Evolutionary conservation across 1,140 invertebrate genomes (phyloP), one percentile per base, ranked within the genome.

Genomic region (Nilaparvata lugens): DNA sequence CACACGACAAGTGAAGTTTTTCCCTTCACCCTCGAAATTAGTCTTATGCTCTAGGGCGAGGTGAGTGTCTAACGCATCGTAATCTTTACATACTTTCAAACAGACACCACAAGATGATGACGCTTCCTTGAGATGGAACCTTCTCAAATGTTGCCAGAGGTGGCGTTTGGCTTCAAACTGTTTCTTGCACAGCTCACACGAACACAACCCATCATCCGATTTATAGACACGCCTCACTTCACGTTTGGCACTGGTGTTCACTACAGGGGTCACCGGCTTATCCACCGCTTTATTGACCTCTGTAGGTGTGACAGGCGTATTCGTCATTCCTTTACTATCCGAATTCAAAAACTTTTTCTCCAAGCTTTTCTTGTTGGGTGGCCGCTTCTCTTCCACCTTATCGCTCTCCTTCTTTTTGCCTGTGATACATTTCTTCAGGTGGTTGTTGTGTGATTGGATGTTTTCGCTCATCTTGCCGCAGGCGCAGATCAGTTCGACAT

Each of bases 71-170:
- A 83, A 64, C 43, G 74, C 67, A 16, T 74, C 66, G 60, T 83
- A 83, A 18, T 70, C 74, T 6, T 69, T 68, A 64, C 80, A 81
- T 0, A 81, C 72, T 65, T 81, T 79, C 14, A 83, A 62, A 61
- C 81, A 83, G 31, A 83, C 81, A 0, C 81, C 81, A 60, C 81
- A 83, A 2, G 81, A 79, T 0, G 80, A 79, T 0, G 79, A 79
- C 0, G 81, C 80, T 59, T 79, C 78, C 2, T 71, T 68, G 25
- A 78, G 74, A 67, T 83, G 81, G 63, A 80, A 81, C 7, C 81
- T 69, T 28, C 83, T 83, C 19, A 83, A 70, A 66, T 83, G 81
- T 64, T 83, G 81, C 81, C 81, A 83, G 0, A 82, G 67, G 62
- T 82, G 81, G 63, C 81, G 81, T 61, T 81, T 81, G 0, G 78